Base-by-base conservation (phyloP, 1,140 invertebrate species). In the Pogonomyrmex barbatus region DNA sequence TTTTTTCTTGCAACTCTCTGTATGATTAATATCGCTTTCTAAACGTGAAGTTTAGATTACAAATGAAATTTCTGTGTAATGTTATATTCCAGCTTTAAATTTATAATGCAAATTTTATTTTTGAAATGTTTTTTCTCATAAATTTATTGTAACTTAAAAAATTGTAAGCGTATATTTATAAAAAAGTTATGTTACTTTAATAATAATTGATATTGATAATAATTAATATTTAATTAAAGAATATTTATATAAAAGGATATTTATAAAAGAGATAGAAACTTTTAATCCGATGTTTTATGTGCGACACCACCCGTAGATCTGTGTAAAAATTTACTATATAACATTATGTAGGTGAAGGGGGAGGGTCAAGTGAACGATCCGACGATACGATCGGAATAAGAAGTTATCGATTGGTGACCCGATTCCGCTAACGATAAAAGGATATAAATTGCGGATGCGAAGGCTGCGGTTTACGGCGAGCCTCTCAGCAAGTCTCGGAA, bases 341-440 rank as follows among this genome's bases (percentile, higher is more conserved):
- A 62, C 14, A 62, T 12, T 33, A 6, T 17, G 24, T 24, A 24
- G 24, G 0, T 24, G 24, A 24, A 24, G 24, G 24, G 24, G 42
- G 17, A 3, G 47, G 68, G 45, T 71, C 24, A 47, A 71, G 42
- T 30, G 30, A 24, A 24, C 54, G 71, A 39, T 39, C 54, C 33
- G 14, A 62, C 39, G 30, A 47, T 45, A 42, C 42, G 56, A 60
- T 24, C 50, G 63, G 36, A 54, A 42, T 56, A 81, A 81, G 78
- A 70, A 81, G 47, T 81, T 70, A 81, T 67, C 42, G 33, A 78
- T 63, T 39, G 50, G 78, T 39, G 78, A 70, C 78, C 78, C 65
- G 65, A 58, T 81, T 81, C 78, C 65, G 63, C 63, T 39, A 42
- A 70, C 78, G 81, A 83, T 87, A 87, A 88, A 87, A 85, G 85